A percentile compares a stretch with the other conserved stretches of the same genome.
phyloP scores from a whole-genome alignment of 2,113 vertebrate genomes.

The Actinemys pallida region DNA sequence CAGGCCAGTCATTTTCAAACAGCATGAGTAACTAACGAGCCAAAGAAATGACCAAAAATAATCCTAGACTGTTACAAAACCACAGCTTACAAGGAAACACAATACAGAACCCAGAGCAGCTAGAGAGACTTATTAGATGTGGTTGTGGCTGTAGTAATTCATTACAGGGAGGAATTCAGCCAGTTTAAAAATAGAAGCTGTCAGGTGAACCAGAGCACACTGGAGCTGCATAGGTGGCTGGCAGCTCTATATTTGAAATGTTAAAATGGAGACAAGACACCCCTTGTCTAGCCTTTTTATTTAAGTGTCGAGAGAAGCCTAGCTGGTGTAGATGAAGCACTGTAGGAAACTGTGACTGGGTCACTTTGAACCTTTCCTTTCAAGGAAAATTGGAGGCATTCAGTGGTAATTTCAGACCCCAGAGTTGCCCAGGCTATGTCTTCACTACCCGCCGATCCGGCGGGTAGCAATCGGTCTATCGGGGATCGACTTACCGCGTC shows the following conservation, averaged over 20 bases:
- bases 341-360: background rate
- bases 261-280: background rate
- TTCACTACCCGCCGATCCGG: too few relatives aligned
- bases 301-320: background rate
- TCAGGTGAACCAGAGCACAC: conserved; percentile 40
- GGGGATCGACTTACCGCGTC: too few relatives aligned
- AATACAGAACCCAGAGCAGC: background rate
- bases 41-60: background rate
- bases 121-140: background rate
- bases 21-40: background rate
- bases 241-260: conserved; percentile 28
- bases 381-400: background rate
- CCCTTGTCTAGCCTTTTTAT: background rate
- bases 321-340: background rate
- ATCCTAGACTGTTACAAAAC: conserved; percentile 7
- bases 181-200: conserved; percentile 64
- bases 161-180: conserved; percentile 25
- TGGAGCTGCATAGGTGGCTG: conserved; percentile 43
- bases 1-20: background rate
- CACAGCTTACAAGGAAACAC: fast-evolving
- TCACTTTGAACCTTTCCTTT: background rate
- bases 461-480: too few relatives aligned
- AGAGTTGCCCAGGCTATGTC: background rate
- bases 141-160: background rate
- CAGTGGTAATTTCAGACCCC: background rate